Base-by-base conservation (phyloP, 2,113 vertebrate species). In the Myodes glareolus region DNA sequence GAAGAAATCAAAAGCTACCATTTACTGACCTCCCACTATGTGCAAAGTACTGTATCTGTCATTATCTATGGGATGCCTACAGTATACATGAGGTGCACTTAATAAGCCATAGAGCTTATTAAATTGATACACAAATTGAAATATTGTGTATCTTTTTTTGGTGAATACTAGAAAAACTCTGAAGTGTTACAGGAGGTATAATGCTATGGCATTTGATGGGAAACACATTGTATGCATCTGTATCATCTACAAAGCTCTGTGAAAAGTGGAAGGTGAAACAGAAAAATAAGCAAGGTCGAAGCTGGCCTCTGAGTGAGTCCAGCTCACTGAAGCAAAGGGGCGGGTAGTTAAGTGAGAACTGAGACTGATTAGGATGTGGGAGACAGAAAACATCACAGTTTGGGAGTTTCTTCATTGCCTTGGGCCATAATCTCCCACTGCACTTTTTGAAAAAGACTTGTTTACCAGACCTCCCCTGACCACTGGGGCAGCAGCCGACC, bases 151-250 rank as follows among this genome's bases (percentile, higher is more conserved):
- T 50, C 17, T 29, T 42, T 68, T 55, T 63, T 21, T 61, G 19
- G 75, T 42, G 89, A 93, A 55, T 52, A 77, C 61, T 90, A 75
- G 91, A 91, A 81, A 90, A 96, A 91, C 47, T 91, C 65, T 82
- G 27, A 86, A 96, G n/a, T 96, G 19, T 70, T 75, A 2, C 45
- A 27, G 39, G 52, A 88, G n/a, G 72, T 63, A 72, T n/a, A 25
- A 36, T 68, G 47, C 3, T 21, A 4, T 52, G 65, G 81, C 95
- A 88, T 91, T 76, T 68, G 47, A 68, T 78, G 45, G 45, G 81
- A 96, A 81, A 36, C 19, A 61, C n/a, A 29, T 5, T 82, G 52
- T 86, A 42, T 7, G 25, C 17, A 9, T 52, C 70, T 94, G 61
- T 14, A 1, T 81, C 77, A 63, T 61, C 52, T 82, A 17, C 45